Evolutionary conservation across 2,888 invertebrate genomes (phyloP), one percentile per base, ranked within the genome.

Genomic region (Eilema griseolum): DNA sequence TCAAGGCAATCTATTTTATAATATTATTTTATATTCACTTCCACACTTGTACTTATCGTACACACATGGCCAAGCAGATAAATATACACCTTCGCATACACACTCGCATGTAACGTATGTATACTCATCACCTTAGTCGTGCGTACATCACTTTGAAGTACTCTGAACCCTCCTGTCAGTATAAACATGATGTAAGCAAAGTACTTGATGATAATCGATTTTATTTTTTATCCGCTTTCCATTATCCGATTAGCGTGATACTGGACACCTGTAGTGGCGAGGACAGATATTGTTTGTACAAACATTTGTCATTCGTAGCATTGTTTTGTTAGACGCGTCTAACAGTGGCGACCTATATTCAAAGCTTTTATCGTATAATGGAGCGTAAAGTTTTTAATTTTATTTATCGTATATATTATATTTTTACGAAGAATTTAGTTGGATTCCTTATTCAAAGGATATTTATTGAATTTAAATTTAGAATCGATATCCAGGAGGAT

Each of bases 211-310:
- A 1, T 59, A 56, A 23, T 57, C 7, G 57, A 31, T 56, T 31
- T 63, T 16, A 69, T 52, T 65, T 61, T 69, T 61, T 37, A 70
- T 70, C 61, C 70, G 24, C 33, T 70, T 28, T 61, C 41, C 46
- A 41, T 70, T 61, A 70, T 66, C 66, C 41, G 66, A 70, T 70
- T 70, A 70, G 66, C 28, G n/a, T 46, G 70, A 70, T 59, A 70
- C 61, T 62, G 57, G 62, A 62, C 66, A 70, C 70, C 66, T 62
- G 57, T 61, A 65, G 28, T 66, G 52, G 14, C 56, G 31, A 24
- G 23, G 69, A 63, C 63, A 57, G 23, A 31, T 52, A 46, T 46
- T 31, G 20, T 61, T 61, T 60, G 60, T 60, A 20, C 14, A 41
- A 41, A 24, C 20, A 23, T 52, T 61, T 46, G 20, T 12, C 1